phyloP scores from a whole-genome alignment of 2,888 invertebrate species.

The Hydroisotoma schaefferi region DNA sequence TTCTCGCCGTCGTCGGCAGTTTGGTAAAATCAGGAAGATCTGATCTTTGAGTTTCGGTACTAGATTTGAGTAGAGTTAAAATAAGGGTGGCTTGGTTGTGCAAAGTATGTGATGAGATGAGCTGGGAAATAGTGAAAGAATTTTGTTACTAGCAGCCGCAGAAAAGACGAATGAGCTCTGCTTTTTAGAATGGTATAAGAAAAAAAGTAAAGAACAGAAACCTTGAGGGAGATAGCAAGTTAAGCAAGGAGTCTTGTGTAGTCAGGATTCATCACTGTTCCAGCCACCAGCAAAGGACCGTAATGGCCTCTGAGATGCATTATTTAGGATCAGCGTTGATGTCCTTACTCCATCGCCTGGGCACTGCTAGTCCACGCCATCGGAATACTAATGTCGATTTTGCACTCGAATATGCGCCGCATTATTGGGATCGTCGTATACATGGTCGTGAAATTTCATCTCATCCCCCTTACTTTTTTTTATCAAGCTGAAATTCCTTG shows the following conservation, averaged over 20 bases:
- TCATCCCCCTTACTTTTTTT: constrained; percentile 5
- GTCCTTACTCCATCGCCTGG: constrained; percentile 24
- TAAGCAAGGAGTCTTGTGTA: constrained; percentile 6
- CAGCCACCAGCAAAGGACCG: no score
- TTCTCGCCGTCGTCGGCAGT: neutral
- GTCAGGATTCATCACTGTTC: constrained; percentile 34
- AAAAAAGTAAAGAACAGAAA: neutral
- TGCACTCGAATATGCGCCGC: constrained; percentile 19
- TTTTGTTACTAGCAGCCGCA: no score
- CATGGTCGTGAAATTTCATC: constrained; percentile 12
- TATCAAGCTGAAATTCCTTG: neutral
- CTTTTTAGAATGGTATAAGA: no score
- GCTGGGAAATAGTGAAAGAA: neutral
- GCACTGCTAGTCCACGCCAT: constrained; percentile 23
- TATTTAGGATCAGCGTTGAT: constrained; percentile 43
- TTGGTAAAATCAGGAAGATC: no score
- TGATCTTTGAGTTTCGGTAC: neutral
- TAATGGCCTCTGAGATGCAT: constrained; percentile 39
- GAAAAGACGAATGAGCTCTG: no score
- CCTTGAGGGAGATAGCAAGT: neutral
- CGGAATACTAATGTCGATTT: constrained; percentile 39
- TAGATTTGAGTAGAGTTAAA: neutral
- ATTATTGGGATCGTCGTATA: constrained; percentile 9
- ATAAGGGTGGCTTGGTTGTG: neutral
- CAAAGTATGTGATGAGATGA: neutral